Conservation (phyloP, 2,113 vertebrate species). For the Daphoenositta chrysoptera region DNA sequence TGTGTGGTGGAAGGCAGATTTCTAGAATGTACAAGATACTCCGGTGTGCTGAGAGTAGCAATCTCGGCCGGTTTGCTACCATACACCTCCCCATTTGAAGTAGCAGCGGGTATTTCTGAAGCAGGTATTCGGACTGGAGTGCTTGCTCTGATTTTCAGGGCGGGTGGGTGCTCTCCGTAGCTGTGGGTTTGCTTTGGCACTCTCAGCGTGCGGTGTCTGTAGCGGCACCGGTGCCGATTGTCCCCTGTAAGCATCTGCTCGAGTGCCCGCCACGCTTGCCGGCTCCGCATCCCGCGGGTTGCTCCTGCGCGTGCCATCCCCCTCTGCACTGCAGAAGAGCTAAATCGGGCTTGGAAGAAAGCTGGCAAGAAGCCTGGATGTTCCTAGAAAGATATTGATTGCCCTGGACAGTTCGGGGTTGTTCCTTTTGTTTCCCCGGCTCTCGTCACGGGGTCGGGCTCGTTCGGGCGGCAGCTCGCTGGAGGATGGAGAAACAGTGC, state of each 20-base stretch:
- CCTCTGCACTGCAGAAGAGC: background rate
- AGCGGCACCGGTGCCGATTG: background rate
- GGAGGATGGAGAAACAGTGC: background rate
- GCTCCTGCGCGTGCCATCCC: background rate
- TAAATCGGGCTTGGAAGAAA: background rate
- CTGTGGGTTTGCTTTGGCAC: background rate
- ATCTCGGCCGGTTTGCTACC: accelerated
- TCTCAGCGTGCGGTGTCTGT: background rate
- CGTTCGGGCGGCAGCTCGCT: background rate
- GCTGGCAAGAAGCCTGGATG: background rate
- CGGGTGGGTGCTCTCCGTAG: background rate
- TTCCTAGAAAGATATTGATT: conserved; percentile 42
- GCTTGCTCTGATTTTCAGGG: background rate
- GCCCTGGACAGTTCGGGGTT: conserved; percentile 9
- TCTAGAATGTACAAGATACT: background rate
- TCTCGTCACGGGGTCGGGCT: background rate
- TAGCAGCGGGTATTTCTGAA: background rate
- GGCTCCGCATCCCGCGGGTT: accelerated
- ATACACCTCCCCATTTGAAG: accelerated
- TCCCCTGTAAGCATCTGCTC: background rate
- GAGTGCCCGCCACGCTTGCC: background rate
- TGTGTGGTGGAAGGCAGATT: background rate
- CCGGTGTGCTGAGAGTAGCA: background rate
- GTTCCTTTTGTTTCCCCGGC: conserved; percentile 18
- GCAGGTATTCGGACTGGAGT: background rate